These are phyloP conservation scores for Trochalopteron elliotii DNA, from an alignment of 2,113 vertebrate genomes.

Conservation along the genomic window DNA sequence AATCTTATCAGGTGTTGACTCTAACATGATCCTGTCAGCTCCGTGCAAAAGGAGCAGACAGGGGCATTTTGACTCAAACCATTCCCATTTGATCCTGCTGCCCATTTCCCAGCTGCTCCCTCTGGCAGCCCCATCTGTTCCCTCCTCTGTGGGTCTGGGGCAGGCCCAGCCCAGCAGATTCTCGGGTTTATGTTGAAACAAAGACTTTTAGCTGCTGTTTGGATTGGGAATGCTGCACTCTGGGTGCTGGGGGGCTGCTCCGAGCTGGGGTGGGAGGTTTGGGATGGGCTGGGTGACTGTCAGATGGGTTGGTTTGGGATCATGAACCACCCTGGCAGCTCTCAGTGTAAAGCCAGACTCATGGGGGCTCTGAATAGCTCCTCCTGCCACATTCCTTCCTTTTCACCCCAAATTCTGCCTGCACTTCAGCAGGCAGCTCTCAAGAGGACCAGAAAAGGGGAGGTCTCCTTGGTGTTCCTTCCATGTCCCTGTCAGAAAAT, in stretches of 20 bases:
- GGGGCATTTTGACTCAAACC: background rate
- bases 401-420: background rate
- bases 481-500: background rate
- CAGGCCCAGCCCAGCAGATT: background rate
- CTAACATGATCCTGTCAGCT: background rate
- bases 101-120: rapidly evolving
- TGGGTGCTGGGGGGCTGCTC: background rate
- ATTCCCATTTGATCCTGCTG: background rate
- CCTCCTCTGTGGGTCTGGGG: background rate
- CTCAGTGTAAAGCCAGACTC: background rate
- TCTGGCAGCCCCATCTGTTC: background rate
- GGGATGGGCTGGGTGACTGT: background rate
- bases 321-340: background rate
- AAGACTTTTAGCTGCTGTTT: background rate
- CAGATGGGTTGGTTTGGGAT: background rate
- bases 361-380: rapidly evolving
- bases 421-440: background rate
- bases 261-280: rapidly evolving
- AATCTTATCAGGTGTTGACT: background rate
- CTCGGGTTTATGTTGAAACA: background rate
- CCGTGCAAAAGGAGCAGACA: background rate
- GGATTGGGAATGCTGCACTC: background rate
- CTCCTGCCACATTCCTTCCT: background rate
- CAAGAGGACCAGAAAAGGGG: rapidly evolving
- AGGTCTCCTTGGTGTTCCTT: background rate